A percentile compares a stretch with the other conserved stretches of the same genome.
These are phyloP conservation scores for Rhamphomyia laevipes DNA, from an alignment of 2,888 invertebrate genomes.

Conservation along the genomic window DNA sequence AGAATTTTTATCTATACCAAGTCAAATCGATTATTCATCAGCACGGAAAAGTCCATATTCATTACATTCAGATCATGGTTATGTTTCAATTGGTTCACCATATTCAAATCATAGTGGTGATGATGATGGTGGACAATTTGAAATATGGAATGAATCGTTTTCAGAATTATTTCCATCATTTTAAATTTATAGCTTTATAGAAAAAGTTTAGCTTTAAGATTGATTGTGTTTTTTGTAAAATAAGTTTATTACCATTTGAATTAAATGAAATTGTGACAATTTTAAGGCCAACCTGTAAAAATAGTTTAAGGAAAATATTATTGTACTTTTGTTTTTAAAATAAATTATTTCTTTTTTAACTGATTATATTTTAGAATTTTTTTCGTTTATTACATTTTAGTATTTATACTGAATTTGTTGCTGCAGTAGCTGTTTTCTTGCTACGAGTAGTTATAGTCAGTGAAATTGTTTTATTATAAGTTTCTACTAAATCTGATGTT, in stretches of 20 bases:
- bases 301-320: no score
- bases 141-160: constrained; percentile 63
- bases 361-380: no score
- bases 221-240: no score
- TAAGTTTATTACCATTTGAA: neutral
- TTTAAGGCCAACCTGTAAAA: no score
- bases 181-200: neutral
- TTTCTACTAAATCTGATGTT: constrained; percentile 50
- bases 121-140: constrained; percentile 25
- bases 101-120: constrained; percentile 20
- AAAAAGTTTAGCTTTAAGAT: neutral
- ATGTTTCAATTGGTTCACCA: constrained; percentile 55
- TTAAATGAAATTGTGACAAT: no score
- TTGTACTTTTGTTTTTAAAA: no score
- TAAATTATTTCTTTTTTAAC: no score
- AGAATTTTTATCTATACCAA: constrained; percentile 23
- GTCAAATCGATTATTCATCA: neutral
- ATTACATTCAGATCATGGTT: constrained; percentile 47
- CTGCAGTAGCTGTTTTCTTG: neutral
- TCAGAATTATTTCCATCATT: constrained; percentile 67
- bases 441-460: constrained; percentile 30
- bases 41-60: constrained; percentile 28
- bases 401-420: no score
- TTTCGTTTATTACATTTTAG: no score
- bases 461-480: constrained; percentile 47